Percentiles rank a stretch among this genome's conserved stretches.
Evolutionary conservation across 1,140 invertebrate genomes (phyloP).

Genomic region (Tenebrio molitor): DNA sequence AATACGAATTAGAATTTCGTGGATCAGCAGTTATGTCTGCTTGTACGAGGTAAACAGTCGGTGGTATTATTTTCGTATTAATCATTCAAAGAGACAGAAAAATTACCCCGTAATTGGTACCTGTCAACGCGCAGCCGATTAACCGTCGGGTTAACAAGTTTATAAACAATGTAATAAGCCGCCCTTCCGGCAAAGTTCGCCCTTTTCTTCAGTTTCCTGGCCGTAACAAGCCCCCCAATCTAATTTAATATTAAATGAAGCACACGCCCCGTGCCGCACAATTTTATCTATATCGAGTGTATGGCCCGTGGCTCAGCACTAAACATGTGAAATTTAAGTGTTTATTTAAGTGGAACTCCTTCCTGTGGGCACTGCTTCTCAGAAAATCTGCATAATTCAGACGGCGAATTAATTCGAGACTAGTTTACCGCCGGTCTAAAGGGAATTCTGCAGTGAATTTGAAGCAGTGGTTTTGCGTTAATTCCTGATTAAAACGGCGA

Average conservation of each 20-base stretch:
- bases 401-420: conserved; percentile 41
- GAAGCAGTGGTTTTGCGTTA: conserved; percentile 38
- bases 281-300: conserved; percentile 30
- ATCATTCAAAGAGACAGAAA: conserved; percentile 44
- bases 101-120: conserved; percentile 42
- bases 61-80: conserved; percentile 40
- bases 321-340: conserved; percentile 33
- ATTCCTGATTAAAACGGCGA: conserved; percentile 38
- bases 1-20: conserved; percentile 32
- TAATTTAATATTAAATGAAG: conserved; percentile 37
- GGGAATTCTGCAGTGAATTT: conserved; percentile 44
- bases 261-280: conserved; percentile 9
- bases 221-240: conserved; percentile 28
- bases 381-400: conserved; percentile 43
- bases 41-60: conserved; percentile 18
- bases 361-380: conserved; percentile 34
- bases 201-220: conserved; percentile 32
- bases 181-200: conserved; percentile 39
- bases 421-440: conserved; percentile 43
- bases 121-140: conserved; percentile 38
- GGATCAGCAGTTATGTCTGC: conserved; percentile 34
- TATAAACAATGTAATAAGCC: conserved; percentile 45
- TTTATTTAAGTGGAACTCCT: conserved; percentile 40
- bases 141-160: conserved; percentile 38
- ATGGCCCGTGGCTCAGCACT: conserved; percentile 20